phyloP scores from a whole-genome alignment of 2,797 vertebrate species.

The Paramormyrops hopkinsi region DNA sequence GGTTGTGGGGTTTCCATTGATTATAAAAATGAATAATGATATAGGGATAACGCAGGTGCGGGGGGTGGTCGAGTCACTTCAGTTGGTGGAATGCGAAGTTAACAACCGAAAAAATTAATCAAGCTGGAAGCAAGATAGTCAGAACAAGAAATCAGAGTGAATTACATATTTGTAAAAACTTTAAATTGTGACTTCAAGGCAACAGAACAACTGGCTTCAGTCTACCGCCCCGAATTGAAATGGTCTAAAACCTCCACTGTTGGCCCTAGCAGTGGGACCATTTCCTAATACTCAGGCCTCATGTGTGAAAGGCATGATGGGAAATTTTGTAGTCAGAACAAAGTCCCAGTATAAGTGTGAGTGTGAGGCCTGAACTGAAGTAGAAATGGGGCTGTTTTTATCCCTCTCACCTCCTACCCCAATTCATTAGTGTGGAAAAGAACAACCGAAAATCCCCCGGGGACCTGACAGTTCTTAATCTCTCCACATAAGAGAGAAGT shows the following conservation, averaged over 20 bases:
- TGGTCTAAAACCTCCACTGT: not conserved
- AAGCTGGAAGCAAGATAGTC: not conserved
- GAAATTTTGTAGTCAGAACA: conserved; percentile 4
- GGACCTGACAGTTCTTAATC: conserved; percentile 25
- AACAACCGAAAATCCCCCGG: conserved; percentile 11
- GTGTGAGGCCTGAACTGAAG: conserved; percentile 2
- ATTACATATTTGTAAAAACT: not conserved
- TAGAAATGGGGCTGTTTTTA: not conserved
- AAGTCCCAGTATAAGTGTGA: conserved; percentile 20
- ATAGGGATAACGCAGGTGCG: not conserved
- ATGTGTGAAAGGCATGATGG: not conserved
- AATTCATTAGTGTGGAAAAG: conserved; percentile 27
- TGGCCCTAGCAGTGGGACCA: not conserved
- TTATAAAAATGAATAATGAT: not conserved
- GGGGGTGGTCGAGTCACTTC: not conserved
- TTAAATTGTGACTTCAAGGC: not conserved
- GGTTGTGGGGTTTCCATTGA: not conserved
- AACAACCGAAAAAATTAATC: not conserved
- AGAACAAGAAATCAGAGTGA: not conserved
- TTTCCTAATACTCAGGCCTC: not conserved
- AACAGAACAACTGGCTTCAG: not conserved
- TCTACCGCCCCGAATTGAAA: not conserved
- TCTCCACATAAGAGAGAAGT: conserved; percentile 29
- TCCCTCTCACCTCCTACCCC: conserved; percentile 20
- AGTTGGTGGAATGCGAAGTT: not conserved